phyloP scores from a whole-genome alignment of 2,113 vertebrate genomes.

The Tamias sibiricus region DNA sequence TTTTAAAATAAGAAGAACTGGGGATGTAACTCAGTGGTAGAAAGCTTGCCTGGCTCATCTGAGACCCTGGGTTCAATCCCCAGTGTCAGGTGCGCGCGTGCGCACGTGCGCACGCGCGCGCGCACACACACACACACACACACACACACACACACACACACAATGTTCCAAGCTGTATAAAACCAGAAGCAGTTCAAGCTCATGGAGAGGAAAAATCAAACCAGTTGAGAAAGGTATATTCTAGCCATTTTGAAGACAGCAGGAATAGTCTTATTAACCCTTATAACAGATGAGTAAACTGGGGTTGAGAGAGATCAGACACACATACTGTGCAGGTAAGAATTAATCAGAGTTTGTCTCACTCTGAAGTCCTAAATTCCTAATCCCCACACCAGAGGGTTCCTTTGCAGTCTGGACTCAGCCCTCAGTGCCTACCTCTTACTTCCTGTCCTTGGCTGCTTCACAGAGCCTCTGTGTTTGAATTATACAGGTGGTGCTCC shows the following conservation, averaged over 20 bases:
- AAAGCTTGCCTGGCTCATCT: too few relatives aligned
- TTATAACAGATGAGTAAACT: background rate
- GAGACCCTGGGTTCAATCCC: too few relatives aligned
- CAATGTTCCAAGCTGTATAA: background rate
- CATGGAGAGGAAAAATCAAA: background rate
- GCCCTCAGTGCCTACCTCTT: background rate
- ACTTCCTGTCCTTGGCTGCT: background rate
- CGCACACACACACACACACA: too few relatives aligned
- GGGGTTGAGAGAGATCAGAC: background rate
- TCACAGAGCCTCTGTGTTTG: background rate
- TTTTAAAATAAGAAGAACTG: too few relatives aligned
- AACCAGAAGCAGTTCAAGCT: slow-evolving; percentile 13
- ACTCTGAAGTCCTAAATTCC: background rate
- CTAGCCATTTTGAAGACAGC: background rate
- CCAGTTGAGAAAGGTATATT: background rate
- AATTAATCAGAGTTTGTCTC: background rate
- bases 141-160: too few relatives aligned
- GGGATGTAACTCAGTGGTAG: too few relatives aligned
- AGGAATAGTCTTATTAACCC: background rate
- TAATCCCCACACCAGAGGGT: background rate
- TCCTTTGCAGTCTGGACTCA: background rate
- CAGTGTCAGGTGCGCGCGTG: too few relatives aligned
- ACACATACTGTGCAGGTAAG: background rate
- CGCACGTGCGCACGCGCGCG: too few relatives aligned
- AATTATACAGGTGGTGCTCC: background rate